Conservation (phyloP, 2,888 invertebrate species). For the Polymixis flavicincta region DNA sequence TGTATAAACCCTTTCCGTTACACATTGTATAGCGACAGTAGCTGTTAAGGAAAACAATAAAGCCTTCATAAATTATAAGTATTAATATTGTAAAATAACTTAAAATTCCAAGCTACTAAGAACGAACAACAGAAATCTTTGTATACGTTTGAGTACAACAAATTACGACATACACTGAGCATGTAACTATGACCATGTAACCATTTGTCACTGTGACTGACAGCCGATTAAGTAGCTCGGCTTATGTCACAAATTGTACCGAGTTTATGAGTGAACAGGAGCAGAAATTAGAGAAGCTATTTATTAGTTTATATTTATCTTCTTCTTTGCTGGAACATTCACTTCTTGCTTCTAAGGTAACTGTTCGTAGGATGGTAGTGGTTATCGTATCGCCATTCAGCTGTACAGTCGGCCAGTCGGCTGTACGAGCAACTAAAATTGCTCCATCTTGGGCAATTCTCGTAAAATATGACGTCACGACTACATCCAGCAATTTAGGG, state of each 20-base stretch:
- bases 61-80: too few species aligned
- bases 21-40: too few species aligned
- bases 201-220: constrained; percentile 43
- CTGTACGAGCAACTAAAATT: too few species aligned
- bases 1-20: too few species aligned
- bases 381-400: not conserved
- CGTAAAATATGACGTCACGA: too few species aligned
- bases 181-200: not conserved
- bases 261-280: not conserved
- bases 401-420: too few species aligned
- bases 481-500: too few species aligned
- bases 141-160: constrained; percentile 4
- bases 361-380: not conserved
- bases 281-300: not conserved
- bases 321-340: too few species aligned
- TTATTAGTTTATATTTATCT: not conserved
- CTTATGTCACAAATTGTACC: constrained; percentile 18
- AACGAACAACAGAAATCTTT: not conserved
- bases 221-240: constrained; percentile 24
- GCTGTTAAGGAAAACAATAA: not conserved
- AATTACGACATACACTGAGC: constrained; percentile 12
- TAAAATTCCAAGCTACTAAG: not conserved
- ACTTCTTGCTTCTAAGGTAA: not conserved
- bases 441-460: too few species aligned
- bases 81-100: not conserved